Percentiles rank a stretch among this genome's conserved stretches.
These are phyloP conservation scores for Labeo rohita DNA, from an alignment of 2,113 vertebrate species.

Conservation along the genomic window DNA sequence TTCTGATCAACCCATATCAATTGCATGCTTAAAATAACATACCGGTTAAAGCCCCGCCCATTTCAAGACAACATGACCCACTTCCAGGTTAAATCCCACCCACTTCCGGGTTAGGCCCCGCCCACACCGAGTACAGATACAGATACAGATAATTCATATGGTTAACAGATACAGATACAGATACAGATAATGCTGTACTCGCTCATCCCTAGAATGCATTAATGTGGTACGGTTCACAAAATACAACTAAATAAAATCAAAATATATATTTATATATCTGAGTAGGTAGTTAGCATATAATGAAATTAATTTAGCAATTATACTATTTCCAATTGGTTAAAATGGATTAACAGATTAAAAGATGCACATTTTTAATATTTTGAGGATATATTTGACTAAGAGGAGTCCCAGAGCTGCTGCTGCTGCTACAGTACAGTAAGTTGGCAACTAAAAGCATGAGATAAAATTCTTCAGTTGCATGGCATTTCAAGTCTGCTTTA, in stretches of 20 bases:
- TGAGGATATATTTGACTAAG: background rate
- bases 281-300: background rate
- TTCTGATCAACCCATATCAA: too few relatives aligned
- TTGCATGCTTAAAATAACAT: too few relatives aligned
- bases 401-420: background rate
- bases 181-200: too few relatives aligned
- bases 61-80: too few relatives aligned
- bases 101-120: too few relatives aligned
- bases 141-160: too few relatives aligned
- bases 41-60: too few relatives aligned
- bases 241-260: background rate
- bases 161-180: too few relatives aligned
- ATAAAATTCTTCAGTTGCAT: background rate
- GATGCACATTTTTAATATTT: background rate
- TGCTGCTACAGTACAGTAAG: background rate
- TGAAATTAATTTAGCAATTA: background rate
- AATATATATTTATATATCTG: too few relatives aligned
- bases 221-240: background rate
- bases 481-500: constrained; percentile 4
- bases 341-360: background rate
- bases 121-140: too few relatives aligned
- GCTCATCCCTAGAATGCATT: too few relatives aligned
- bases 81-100: too few relatives aligned
- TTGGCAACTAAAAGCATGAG: constrained; percentile 2
- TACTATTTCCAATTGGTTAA: background rate